Base-by-base conservation (phyloP, 92 coral and sea anemone genomes). In the Palythoa grandis region DNA sequence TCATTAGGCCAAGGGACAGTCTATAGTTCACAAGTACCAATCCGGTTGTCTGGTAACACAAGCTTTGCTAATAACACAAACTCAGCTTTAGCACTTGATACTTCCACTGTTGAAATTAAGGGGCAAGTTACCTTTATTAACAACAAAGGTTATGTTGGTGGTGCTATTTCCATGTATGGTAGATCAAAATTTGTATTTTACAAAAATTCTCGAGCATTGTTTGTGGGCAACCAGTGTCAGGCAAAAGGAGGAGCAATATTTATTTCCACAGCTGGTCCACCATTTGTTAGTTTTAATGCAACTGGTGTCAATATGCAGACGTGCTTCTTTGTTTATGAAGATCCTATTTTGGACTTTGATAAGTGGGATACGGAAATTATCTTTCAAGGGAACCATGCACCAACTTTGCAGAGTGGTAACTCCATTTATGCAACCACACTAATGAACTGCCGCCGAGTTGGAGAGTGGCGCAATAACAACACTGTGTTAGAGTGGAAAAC, bases 151-250 rank as follows among this genome's bases (percentile, higher is more conserved):
- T 76, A 78, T 52, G 82, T 63, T 39, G 95, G 95, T 5, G 95
- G 95, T 25, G 95, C 95, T 11, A 86, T 90, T 16, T 88, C 93
- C 17, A 90, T 92, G 87, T 90, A 92, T 73, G 95, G 91, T 38
- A 60, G 86, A 29, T 90, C 95, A 37, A 89, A 86, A 72, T 74
- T 92, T 61, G 82, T 85, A 43, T 77, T 92, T 65, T 79, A 84
- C 77, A 88, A 90, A 20, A 83, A 86, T 29, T 88, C 95, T 10
- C 37, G 65, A 35, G 74, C 88, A 16, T n/a, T 76, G 9, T 92
- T 92, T 78, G 77, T 78, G 57, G 79, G 83, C 5, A 92, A 92
- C 37, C 22, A 65, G 24, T 91, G 93, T 74, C 72, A 52, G 7
- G 86, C 83, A 6, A 83, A 74, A 50, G 95, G 91, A 9, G 95